Base-by-base conservation (phyloP, 2,888 invertebrate genomes). In the Rhagophthalmus giganteus region DNA sequence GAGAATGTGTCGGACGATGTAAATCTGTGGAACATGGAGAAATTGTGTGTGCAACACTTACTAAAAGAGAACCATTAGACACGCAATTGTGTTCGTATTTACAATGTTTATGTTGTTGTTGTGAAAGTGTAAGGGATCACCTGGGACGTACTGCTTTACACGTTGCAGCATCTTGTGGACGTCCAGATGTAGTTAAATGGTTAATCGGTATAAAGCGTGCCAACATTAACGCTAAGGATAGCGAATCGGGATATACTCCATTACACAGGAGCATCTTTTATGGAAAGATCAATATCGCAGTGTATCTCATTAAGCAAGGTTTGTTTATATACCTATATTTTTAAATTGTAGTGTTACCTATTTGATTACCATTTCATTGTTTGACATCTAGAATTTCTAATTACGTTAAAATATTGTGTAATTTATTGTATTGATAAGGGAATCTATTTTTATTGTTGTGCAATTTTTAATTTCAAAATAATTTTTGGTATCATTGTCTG, bases 251-350 rank as follows among this genome's bases (percentile, higher is more conserved):
- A 0, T 89, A 88, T 73, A 91, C 90, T 5, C 82, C 93, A 0
- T 74, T 94, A 13, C 94, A 94, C 69, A 77, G 89, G 40, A 86
- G 90, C 55, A 76, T 92, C 12, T 90, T 87, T 71, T 90, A 90
- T 73, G 93, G 93, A 0, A 88, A 90, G 64, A 81, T 94, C 56
- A 81, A 85, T 63, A 80, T 83, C 24, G 86, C 90, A 11, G 82
- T 88, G 7, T 73, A 82, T 26, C 76, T 94, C 1, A 77, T 90
- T 60, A 82, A 86, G 62, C 78, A 81, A 62, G 86, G 86, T 81
- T 69, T 52, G 49, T 47, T 20, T 5, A 3, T 20, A 5, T 20
- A 7, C 20, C 20, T 20, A 5, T n/a, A n/a, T n/a, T n/a, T n/a
- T n/a, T n/a, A n/a, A n/a, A n/a, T n/a, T n/a, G n/a, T n/a, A n/a